Base-by-base conservation (phyloP, 2,888 invertebrate species). In the Serrognathus titanus region DNA sequence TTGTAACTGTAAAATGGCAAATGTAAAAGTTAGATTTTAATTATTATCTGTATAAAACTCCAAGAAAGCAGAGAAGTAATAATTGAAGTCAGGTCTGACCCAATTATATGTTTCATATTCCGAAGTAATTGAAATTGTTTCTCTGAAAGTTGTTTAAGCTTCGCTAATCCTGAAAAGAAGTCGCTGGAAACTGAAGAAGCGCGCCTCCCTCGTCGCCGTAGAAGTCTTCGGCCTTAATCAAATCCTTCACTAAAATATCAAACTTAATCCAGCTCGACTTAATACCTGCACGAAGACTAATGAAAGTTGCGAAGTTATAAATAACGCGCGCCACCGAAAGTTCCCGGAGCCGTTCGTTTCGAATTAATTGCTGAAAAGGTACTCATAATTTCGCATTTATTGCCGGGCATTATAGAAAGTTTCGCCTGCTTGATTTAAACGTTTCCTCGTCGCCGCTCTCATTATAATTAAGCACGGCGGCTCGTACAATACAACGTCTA, bases 241-340 rank as follows among this genome's bases (percentile, higher is more conserved):
- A 58, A 58, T 51, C 57, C 43, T 53, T 59, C 58, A 61, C 57
- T 61, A 58, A 61, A 61, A 61, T 61, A 61, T 59, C 53, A 57
- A 63, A 60, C 64, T 66, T 65, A 63, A 62, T 64, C 62, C 58
- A 60, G 57, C 60, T 54, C 43, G 63, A 66, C 60, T 66, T 66
- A 63, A 56, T 64, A 66, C 66, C 64, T 64, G 57, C 57, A 59
- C 55, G 57, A 31, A 31, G 58, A 53, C 53, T 57, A 62, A 62
- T 61, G 61, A 60, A 65, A 61, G 63, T 63, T 54, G 53, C 43
- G 38, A 60, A 65, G 55, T 64, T 63, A 43, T 43, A 43, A 43
- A 60, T 62, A 59, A 61, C 58, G 48, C 57, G 24, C 24, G 24
- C 24, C 24, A 7, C 24, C 24, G 53, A 48, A 58, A 51, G 61